Percentiles rank a stretch among this genome's conserved stretches.
phyloP scores from a whole-genome alignment of 2,113 vertebrate genomes.

The Piaya cayana region DNA sequence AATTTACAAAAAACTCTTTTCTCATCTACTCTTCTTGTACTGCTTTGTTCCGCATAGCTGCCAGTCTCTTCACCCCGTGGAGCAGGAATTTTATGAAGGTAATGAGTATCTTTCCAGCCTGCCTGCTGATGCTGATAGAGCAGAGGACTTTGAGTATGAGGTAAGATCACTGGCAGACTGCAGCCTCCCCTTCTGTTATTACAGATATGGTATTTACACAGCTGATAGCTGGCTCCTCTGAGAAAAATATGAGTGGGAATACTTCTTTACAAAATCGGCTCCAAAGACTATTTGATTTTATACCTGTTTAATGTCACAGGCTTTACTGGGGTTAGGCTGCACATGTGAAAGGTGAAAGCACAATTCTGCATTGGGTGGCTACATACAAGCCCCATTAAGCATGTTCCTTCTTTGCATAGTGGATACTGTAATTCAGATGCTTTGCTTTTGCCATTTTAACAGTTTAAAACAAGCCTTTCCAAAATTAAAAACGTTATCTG shows the following conservation, averaged over 20 bases:
- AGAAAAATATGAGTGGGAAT: background rate
- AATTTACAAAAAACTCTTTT: constrained; percentile 37
- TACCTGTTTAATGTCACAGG: background rate
- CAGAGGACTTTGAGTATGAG: constrained; percentile 96
- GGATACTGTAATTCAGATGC: background rate
- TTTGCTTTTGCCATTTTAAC: background rate
- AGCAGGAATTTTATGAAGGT: constrained; percentile 91
- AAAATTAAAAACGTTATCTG: background rate
- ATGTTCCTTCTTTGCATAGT: background rate
- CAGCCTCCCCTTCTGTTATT: constrained; percentile 1
- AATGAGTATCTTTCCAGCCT: constrained; percentile 90
- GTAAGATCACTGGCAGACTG: constrained; percentile 75
- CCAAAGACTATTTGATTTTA: background rate
- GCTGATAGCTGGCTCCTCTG: background rate
- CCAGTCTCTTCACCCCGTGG: constrained; percentile 93
- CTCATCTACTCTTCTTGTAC: constrained; percentile 60
- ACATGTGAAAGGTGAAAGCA: background rate
- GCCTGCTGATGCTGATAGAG: constrained; percentile 87
- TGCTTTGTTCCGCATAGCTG: constrained; percentile 81
- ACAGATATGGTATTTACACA: constrained; percentile 9
- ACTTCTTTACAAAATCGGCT: background rate
- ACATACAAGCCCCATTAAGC: background rate
- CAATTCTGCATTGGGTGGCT: background rate
- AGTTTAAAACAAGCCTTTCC: background rate
- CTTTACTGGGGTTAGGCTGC: background rate